A percentile compares a stretch with the other conserved stretches of the same genome.
Evolutionary conservation across 1,140 invertebrate genomes (phyloP).

Genomic region (Nasonia giraulti): DNA sequence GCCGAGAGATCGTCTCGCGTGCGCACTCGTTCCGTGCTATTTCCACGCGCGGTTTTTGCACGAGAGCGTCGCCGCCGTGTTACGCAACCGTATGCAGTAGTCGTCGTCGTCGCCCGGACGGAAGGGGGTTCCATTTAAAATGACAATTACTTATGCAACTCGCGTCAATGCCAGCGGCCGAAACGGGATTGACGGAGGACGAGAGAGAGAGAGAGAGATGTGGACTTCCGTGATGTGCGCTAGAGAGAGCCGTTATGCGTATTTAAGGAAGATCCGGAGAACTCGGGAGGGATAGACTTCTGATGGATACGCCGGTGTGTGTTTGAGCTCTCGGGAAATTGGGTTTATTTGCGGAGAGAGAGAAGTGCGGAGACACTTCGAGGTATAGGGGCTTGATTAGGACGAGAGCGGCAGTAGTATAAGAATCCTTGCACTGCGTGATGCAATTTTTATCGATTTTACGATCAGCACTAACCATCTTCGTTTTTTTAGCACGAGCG

Average conservation of each 20-base stretch:
- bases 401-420: too few relatives aligned
- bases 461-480: too few relatives aligned
- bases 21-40: constrained; percentile 47
- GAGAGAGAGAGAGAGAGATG: not conserved
- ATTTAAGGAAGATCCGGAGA: too few relatives aligned
- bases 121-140: constrained; percentile 62
- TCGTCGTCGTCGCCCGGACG: not conserved
- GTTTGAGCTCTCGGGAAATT: too few relatives aligned
- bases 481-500: too few relatives aligned
- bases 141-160: constrained; percentile 69
- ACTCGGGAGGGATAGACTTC: too few relatives aligned
- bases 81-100: constrained; percentile 6
- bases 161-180: constrained; percentile 37
- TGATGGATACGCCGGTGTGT: too few relatives aligned
- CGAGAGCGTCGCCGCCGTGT: constrained; percentile 2
- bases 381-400: too few relatives aligned
- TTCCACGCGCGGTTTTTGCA: constrained; percentile 29
- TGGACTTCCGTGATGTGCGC: constrained; percentile 26
- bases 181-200: constrained; percentile 15
- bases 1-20: constrained; percentile 5
- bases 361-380: too few relatives aligned
- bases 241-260: not conserved
- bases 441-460: too few relatives aligned
- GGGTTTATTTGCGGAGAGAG: too few relatives aligned
- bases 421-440: too few relatives aligned